Percentiles rank a stretch among this genome's conserved stretches.
Conservation (phyloP, 2,888 invertebrate species). For the Drosophila nigricruria region DNA sequence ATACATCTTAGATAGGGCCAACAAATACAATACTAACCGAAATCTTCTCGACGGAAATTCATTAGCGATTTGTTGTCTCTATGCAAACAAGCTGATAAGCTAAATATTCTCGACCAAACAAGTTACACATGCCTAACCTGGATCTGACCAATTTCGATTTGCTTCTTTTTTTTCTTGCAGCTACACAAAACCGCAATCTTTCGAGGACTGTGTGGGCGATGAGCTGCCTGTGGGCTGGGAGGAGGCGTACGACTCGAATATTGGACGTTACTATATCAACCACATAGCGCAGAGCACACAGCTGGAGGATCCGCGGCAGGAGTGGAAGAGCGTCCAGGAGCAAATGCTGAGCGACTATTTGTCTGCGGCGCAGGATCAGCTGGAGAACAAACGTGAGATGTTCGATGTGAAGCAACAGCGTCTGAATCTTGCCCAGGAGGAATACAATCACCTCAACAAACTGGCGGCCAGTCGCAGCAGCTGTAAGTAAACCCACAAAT, state of each 20-base stretch:
- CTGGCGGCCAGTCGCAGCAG: slow-evolving; percentile 96
- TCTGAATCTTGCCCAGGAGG: slow-evolving; percentile 96
- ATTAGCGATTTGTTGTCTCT: slow-evolving; percentile 66
- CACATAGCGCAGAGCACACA: slow-evolving; percentile 98
- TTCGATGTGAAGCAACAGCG: slow-evolving; percentile 98
- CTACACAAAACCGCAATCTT: slow-evolving; percentile 97
- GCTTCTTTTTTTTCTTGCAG: slow-evolving; percentile 87
- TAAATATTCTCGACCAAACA: slow-evolving; percentile 13
- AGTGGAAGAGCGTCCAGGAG: slow-evolving; percentile 98
- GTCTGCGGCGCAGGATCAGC: slow-evolving; percentile 96
- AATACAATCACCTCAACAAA: slow-evolving; percentile 95
- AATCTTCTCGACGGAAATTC: slow-evolving; percentile 71
- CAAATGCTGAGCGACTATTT: slow-evolving; percentile 98
- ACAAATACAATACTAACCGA: slow-evolving; percentile 12
- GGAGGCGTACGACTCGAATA: slow-evolving; percentile 96
- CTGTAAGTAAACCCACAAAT: slow-evolving; percentile 88
- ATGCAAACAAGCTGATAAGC: slow-evolving; percentile 60
- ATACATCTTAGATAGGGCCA: slow-evolving; percentile 63
- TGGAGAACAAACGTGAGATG: slow-evolving; percentile 98
- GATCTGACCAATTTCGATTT: slow-evolving; percentile 12
- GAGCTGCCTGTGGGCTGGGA: slow-evolving; percentile 99
- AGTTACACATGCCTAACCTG: slow-evolving; percentile 19
- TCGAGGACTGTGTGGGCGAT: slow-evolving; percentile 99
- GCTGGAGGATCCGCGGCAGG: slow-evolving; percentile 97
- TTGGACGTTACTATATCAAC: slow-evolving; percentile 98